Evolutionary conservation across 2,113 vertebrate genomes (phyloP).

Genomic region (Ceyx melanurus): DNA sequence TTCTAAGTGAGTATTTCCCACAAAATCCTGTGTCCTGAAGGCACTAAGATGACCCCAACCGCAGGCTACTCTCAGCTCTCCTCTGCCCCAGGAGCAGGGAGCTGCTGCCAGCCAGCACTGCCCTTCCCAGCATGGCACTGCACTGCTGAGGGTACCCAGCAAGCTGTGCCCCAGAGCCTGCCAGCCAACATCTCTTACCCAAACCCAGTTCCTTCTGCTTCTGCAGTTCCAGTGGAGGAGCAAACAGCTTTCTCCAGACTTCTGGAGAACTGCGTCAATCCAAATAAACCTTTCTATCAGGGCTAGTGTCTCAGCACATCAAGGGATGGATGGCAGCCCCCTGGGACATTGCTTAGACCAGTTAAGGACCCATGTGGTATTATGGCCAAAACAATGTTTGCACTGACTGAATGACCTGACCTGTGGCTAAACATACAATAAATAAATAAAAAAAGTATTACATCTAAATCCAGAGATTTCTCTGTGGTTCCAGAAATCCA

Average conservation of each 20-base stretch:
- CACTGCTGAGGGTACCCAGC: background rate
- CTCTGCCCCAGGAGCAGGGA: background rate
- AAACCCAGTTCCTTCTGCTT: background rate
- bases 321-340: background rate
- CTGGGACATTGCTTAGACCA: background rate
- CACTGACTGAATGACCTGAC: background rate
- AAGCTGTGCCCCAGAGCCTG: background rate
- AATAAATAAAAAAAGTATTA: background rate
- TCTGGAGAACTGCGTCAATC: background rate
- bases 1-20: background rate
- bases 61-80: background rate
- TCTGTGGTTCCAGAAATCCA: background rate
- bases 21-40: background rate
- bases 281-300: background rate
- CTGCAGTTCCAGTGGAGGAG: background rate
- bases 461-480: background rate
- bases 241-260: background rate
- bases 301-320: rapidly evolving
- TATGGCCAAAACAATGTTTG: background rate
- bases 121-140: background rate
- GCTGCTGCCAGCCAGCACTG: background rate
- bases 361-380: background rate
- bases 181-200: background rate
- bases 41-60: background rate
- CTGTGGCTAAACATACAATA: background rate